These are phyloP conservation scores for Erythrocebus patas DNA, from an alignment of 2,113 vertebrate genomes.

Conservation along the genomic window DNA sequence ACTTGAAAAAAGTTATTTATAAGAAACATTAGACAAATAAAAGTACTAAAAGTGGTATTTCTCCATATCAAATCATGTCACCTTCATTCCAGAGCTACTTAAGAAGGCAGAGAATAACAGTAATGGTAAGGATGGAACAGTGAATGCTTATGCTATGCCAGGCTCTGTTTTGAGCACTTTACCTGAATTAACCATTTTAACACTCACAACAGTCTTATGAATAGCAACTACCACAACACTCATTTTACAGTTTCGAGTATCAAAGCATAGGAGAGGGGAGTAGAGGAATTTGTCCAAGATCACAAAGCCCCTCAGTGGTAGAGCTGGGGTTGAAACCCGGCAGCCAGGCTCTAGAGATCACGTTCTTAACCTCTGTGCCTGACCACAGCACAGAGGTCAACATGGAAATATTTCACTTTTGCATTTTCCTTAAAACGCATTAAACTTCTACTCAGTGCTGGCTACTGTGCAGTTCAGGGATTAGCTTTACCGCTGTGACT, in stretches of 20 bases:
- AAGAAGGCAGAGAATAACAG: neutral
- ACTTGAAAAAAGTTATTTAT: neutral
- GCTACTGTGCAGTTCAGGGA: neutral
- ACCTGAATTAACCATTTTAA: neutral
- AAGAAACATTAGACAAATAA: neutral
- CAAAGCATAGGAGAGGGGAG: neutral
- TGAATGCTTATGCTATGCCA: fast-evolving
- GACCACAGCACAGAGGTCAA: neutral
- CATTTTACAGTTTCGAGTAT: neutral
- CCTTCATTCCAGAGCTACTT: neutral
- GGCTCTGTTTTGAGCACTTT: neutral
- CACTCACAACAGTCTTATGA: neutral
- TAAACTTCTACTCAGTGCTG: neutral
- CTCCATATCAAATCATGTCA: neutral
- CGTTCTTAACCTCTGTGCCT: neutral
- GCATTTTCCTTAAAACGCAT: neutral
- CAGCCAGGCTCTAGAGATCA: neutral
- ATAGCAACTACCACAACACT: neutral
- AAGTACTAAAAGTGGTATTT: neutral
- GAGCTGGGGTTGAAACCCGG: neutral
- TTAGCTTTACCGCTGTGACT: neutral
- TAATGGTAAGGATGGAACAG: fast-evolving
- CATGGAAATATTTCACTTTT: neutral
- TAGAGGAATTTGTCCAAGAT: neutral
- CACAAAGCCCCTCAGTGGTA: neutral